Evolutionary conservation across 1,140 invertebrate species (phyloP).

Genomic region (Harpegnathos saltator): DNA sequence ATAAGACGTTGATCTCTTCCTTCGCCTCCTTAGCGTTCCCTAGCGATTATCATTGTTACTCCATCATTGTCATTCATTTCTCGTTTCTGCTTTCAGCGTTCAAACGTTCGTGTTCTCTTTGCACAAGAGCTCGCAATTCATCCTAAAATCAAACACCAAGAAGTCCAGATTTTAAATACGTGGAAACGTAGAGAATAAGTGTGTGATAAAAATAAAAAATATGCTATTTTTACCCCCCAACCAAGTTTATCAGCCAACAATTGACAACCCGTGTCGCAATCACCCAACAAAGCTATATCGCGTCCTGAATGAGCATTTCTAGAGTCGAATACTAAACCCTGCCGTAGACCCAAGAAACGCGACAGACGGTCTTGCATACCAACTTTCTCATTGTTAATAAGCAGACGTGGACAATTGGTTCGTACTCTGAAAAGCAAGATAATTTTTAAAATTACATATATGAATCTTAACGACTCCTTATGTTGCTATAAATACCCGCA

Average conservation of each 20-base stretch:
- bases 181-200: neutral
- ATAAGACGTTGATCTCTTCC: conserved; percentile 51
- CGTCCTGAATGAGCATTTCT: conserved; percentile 87
- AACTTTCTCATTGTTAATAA: conserved; percentile 94
- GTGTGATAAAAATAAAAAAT: conserved; percentile 30
- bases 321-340: conserved; percentile 90
- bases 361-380: conserved; percentile 87
- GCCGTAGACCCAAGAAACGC: conserved; percentile 86
- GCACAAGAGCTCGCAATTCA: conserved; percentile 88
- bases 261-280: conserved; percentile 95
- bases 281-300: conserved; percentile 95
- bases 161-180: neutral
- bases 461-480: neutral
- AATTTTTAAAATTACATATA: conserved; percentile 49
- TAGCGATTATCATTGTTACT: neutral
- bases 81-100: conserved; percentile 71
- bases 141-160: conserved; percentile 82
- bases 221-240: conserved; percentile 88
- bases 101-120: conserved; percentile 86
- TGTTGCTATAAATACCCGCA: conserved; percentile 54
- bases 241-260: conserved; percentile 93
- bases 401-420: conserved; percentile 90
- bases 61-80: conserved; percentile 12
- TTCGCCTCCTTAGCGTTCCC: neutral
- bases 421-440: conserved; percentile 87